These are phyloP conservation scores for Parascotia fuliginaria DNA, from an alignment of 2,888 invertebrate genomes.

Conservation along the genomic window DNA sequence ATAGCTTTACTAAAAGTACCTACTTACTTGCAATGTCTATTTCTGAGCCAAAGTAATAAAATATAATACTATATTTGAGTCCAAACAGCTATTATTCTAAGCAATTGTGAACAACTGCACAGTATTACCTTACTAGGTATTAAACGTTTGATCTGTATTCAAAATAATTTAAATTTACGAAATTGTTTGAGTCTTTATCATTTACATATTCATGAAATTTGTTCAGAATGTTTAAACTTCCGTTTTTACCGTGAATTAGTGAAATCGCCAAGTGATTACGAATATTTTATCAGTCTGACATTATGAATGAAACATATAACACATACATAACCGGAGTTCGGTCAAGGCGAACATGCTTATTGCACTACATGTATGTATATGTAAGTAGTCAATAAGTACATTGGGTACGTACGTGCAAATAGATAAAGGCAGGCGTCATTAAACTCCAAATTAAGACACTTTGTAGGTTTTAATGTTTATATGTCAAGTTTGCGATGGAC, in stretches of 20 bases:
- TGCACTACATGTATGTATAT: conserved; percentile 53
- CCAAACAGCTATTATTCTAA: too few species aligned
- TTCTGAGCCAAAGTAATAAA: too few species aligned
- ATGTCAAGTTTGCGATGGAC: not conserved
- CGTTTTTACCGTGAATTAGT: conserved; percentile 29
- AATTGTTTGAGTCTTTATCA: conserved; percentile 1
- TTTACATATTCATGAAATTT: conserved; percentile 4
- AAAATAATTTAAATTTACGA: not conserved
- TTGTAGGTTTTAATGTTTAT: not conserved
- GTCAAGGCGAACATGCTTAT: conserved; percentile 76
- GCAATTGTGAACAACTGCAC: too few species aligned
- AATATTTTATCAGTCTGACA: conserved; percentile 49
- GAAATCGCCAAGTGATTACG: conserved; percentile 34
- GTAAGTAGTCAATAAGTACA: conserved; percentile 17
- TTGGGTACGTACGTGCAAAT: conserved; percentile 8
- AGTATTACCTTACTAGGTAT: too few species aligned
- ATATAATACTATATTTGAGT: too few species aligned
- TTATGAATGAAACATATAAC: conserved; percentile 72
- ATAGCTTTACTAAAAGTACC: too few species aligned
- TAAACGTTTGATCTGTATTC: not conserved
- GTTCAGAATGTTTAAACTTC: conserved; percentile 35
- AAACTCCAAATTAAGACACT: conserved; percentile 10
- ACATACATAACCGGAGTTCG: conserved; percentile 61
- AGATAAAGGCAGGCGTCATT: conserved; percentile 21
- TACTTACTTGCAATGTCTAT: too few species aligned